Percentiles rank a stretch among this genome's conserved stretches.
Evolutionary conservation across 2,797 vertebrate species (phyloP).

Genomic region (Malurus splendens): DNA sequence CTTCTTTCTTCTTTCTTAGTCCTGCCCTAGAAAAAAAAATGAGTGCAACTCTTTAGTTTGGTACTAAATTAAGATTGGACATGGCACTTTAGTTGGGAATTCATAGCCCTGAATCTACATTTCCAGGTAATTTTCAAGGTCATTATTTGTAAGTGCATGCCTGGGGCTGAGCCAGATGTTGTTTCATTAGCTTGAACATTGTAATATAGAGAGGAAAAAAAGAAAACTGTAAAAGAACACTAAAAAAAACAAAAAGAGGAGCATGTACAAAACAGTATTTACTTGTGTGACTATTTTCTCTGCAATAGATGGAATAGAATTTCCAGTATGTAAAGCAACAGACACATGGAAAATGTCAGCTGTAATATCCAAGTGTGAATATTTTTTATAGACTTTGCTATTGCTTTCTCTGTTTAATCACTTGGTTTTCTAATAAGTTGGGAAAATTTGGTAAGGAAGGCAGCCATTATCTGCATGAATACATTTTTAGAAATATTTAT

Average conservation of each 20-base stretch:
- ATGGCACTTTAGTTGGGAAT: background rate
- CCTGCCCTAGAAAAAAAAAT: background rate
- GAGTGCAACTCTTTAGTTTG: background rate
- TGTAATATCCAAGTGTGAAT: background rate
- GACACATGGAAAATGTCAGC: background rate
- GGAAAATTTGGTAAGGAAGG: background rate
- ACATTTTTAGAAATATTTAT: background rate
- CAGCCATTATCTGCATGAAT: background rate
- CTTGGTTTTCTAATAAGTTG: background rate
- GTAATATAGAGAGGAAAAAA: background rate
- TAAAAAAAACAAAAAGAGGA: background rate
- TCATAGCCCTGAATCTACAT: background rate
- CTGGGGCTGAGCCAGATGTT: background rate
- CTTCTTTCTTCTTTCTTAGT: background rate
- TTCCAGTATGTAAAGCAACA: background rate
- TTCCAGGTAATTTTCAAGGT: conserved; percentile 26
- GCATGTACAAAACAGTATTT: background rate
- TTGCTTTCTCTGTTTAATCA: background rate
- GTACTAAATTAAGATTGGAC: background rate
- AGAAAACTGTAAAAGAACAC: background rate
- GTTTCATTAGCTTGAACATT: background rate
- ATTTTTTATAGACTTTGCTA: background rate
- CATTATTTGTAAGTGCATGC: background rate
- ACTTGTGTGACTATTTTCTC: background rate
- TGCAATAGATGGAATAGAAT: background rate